Conservation (phyloP, 1,140 invertebrate species). For the Solenopsis invicta region DNA sequence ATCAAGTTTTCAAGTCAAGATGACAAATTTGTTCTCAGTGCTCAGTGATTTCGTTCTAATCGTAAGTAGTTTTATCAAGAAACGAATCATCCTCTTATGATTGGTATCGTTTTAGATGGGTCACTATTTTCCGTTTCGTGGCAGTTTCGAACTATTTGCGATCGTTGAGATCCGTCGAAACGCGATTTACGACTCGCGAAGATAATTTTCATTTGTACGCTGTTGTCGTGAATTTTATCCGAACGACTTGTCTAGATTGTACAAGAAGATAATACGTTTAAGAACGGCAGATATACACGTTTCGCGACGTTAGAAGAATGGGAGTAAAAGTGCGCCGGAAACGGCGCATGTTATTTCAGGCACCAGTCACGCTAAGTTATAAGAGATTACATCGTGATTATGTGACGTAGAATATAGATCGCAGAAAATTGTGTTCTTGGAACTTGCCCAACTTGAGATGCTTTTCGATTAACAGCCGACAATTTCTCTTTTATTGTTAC, state of each 20-base stretch:
- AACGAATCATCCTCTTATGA: background rate
- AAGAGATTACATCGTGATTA: conserved; percentile 53
- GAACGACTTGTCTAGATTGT: background rate
- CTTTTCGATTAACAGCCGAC: conserved; percentile 41
- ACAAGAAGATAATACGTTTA: conserved; percentile 4
- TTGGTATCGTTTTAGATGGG: conserved; percentile 51
- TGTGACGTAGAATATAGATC: conserved; percentile 37
- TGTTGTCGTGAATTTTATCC: conserved; percentile 3
- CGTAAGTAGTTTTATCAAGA: conserved; percentile 5
- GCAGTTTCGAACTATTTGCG: background rate
- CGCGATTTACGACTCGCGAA: background rate
- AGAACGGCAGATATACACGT: conserved; percentile 10
- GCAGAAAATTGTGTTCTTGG: conserved; percentile 57
- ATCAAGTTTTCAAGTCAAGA: too few species aligned
- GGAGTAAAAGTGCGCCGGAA: conserved; percentile 44
- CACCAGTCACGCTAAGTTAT: conserved; percentile 59
- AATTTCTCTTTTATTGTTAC: conserved; percentile 30
- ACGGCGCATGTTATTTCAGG: conserved; percentile 42
- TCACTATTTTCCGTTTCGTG: conserved; percentile 32
- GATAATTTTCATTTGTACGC: background rate
- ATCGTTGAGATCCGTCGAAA: background rate
- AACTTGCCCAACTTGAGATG: conserved; percentile 38
- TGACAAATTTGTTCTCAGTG: background rate
- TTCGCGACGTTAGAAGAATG: conserved; percentile 30
- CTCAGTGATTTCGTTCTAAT: conserved; percentile 41